Evolutionary conservation across 64 coral and sea anemone species (phyloP).

Genomic region (Actinia equina): DNA sequence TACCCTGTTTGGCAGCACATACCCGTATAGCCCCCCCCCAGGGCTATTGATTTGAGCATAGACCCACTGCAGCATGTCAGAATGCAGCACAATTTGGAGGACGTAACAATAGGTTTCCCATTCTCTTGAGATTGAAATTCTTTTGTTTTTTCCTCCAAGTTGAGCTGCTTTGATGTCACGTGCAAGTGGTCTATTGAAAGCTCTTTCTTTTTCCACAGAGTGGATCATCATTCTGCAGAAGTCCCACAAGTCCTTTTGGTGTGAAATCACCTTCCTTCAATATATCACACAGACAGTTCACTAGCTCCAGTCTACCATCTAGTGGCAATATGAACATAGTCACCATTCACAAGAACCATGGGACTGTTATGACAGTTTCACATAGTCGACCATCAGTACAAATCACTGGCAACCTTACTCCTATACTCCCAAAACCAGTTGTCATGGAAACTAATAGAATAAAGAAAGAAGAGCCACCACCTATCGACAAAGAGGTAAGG

Average conservation of each 20-base stretch:
- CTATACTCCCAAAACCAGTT: constrained; percentile 1
- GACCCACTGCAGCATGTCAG: too few relatives aligned
- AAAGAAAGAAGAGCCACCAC: neutral
- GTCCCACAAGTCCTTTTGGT: neutral
- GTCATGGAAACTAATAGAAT: neutral
- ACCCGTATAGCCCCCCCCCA: too few relatives aligned
- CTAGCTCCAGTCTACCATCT: neutral
- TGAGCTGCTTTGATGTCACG: too few relatives aligned
- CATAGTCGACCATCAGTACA: neutral
- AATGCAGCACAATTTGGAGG: too few relatives aligned
- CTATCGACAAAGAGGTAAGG: constrained; percentile 7
- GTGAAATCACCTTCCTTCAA: neutral
- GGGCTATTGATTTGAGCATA: too few relatives aligned
- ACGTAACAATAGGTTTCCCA: too few relatives aligned
- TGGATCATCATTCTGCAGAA: constrained; percentile 9
- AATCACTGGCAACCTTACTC: neutral
- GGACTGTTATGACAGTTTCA: neutral
- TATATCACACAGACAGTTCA: neutral
- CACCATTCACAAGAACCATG: neutral
- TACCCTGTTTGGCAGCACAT: too few relatives aligned
- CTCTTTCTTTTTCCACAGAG: neutral
- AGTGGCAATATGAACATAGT: neutral
- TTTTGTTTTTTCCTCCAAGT: too few relatives aligned
- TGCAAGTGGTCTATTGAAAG: too few relatives aligned
- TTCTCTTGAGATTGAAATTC: too few relatives aligned